A percentile compares a stretch with the other conserved stretches of the same genome.
Evolutionary conservation across 2,113 vertebrate species (phyloP).

Genomic region (Meleagris gallopavo): DNA sequence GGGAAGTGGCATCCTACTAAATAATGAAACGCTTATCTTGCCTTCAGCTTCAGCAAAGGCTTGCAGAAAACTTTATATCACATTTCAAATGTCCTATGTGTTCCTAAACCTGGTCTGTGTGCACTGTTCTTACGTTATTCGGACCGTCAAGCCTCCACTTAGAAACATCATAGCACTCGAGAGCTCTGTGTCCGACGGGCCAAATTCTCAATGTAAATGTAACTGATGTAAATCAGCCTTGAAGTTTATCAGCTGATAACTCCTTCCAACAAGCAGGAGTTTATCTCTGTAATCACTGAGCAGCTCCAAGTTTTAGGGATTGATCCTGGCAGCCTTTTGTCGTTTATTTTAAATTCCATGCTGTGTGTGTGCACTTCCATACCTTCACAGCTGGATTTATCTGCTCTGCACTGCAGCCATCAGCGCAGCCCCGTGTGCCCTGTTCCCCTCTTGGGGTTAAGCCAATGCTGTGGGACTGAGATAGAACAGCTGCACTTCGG

Average conservation of each 20-base stretch:
- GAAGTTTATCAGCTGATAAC: neutral
- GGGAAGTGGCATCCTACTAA: conserved; percentile 59
- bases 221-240: neutral
- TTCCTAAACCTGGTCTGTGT: neutral
- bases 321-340: neutral
- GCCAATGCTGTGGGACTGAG: neutral
- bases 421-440: neutral
- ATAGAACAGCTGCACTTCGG: neutral
- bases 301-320: neutral
- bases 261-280: neutral
- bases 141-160: neutral
- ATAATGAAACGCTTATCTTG: conserved; percentile 63
- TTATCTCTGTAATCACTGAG: neutral
- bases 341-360: neutral
- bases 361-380: neutral
- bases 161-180: neutral
- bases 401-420: neutral
- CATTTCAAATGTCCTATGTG: conserved; percentile 35
- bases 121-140: neutral
- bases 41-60: conserved; percentile 51
- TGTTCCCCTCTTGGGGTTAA: neutral
- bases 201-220: neutral
- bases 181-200: neutral
- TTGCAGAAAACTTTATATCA: conserved; percentile 50
- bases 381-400: neutral